phyloP scores from a whole-genome alignment of 23 tunicate genomes.

The Oikopleura vanhoeffeni region DNA sequence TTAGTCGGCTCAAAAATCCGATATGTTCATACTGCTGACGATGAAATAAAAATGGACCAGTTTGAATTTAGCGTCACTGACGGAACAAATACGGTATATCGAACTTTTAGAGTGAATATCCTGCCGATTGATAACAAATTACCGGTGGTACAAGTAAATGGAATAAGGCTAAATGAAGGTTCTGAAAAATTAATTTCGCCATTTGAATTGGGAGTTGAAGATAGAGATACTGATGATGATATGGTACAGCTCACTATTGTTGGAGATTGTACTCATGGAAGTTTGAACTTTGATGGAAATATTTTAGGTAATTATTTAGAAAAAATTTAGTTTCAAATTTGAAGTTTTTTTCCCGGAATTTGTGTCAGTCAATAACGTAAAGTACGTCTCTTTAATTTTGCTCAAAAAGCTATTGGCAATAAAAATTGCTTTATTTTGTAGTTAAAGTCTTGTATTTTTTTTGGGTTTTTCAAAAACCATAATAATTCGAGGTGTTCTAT shows the following conservation, averaged over 20 bases:
- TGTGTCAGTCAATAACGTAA: too few relatives aligned
- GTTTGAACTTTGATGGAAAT: slow-evolving; percentile 31
- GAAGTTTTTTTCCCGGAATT: too few relatives aligned
- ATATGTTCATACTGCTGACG: slow-evolving; percentile 80
- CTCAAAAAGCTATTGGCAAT: too few relatives aligned
- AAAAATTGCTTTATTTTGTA: too few relatives aligned
- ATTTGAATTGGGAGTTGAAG: slow-evolving; percentile 67
- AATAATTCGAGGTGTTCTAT: too few relatives aligned
- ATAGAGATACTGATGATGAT: slow-evolving; percentile 55
- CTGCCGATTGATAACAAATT: slow-evolving; percentile 85
- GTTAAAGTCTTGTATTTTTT: too few relatives aligned
- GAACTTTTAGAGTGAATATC: slow-evolving; percentile 83
- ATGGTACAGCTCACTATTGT: slow-evolving; percentile 39
- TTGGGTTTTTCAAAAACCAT: too few relatives aligned
- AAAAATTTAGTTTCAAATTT: too few relatives aligned
- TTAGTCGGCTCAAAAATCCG: slow-evolving; percentile 77
- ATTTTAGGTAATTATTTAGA: too few relatives aligned
- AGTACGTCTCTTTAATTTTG: too few relatives aligned
- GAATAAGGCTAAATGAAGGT: slow-evolving; percentile 66
- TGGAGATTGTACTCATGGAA: slow-evolving; percentile 67
- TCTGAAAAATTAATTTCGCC: slow-evolving; percentile 54
- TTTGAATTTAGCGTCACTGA: slow-evolving; percentile 89
- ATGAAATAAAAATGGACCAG: slow-evolving; percentile 83
- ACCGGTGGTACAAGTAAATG: slow-evolving; percentile 53
- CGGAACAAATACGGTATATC: slow-evolving; percentile 80